Base-by-base conservation (phyloP, 2,113 vertebrate genomes). In the Patagioenas fasciata region DNA sequence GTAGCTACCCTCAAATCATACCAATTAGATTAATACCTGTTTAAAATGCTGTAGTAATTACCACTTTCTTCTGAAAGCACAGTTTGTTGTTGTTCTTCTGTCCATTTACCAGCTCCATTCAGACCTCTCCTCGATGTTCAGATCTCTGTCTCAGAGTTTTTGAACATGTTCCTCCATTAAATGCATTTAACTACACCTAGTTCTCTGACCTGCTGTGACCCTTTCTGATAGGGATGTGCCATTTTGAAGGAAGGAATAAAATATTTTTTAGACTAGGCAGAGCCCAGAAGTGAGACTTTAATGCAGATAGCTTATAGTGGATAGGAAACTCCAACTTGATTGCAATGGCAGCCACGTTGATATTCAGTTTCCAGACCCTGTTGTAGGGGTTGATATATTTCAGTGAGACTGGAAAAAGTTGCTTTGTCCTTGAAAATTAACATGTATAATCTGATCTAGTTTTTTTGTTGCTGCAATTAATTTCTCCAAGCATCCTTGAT, bases 191-290 rank as follows among this genome's bases (percentile, higher is more conserved):
- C 42, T 88, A 10, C 5, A 47, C 9, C 21, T 40, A 40, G 32
- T 31, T 23, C 17, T 91, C 42, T 50, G 32, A 65, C 15, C 18
- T 71, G 47, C 48, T 48, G 6, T 47, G 21, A 29, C 13, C 20
- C 26, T 72, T 88, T 92, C 42, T 51, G 2, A 64, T 16, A 75
- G 15, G 48, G 4, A 2, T 24, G 11, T 1, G 0, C 1, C 13
- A 26, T 51, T 78, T 60, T 70, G 9, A 21, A 40, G 56, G 26
- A 70, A 87, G 72, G 44, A 61, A 65, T 40, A 48, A 73, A 65
- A 53, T 25, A 23, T 8, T 14, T 53, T 88, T 70, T 60, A 61
- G n/a, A 32, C 18, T 57, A 61, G 32, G 21, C 24, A 62, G 51
- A 62, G 24, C 9, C 57, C 66, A 18, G 44, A 54, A 64, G 20